A percentile compares a stretch with the other conserved stretches of the same genome.
These are phyloP conservation scores for Rhinoraja longicauda DNA, from an alignment of 2,797 vertebrate genomes.

Conservation along the genomic window DNA sequence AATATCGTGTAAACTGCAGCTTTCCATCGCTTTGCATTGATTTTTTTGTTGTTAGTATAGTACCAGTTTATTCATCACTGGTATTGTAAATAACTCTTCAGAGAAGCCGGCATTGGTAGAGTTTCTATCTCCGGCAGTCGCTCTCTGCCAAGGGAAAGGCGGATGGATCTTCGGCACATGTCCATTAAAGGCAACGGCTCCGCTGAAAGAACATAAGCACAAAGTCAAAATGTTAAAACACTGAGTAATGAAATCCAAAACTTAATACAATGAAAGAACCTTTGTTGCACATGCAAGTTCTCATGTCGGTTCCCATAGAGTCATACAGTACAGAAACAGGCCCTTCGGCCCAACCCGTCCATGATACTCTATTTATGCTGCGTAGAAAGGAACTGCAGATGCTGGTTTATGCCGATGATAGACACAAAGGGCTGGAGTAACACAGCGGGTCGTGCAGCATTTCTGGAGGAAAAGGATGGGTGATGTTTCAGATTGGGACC, in stretches of 20 bases:
- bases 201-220: slow-evolving; percentile 60
- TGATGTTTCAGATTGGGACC: no score
- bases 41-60: slow-evolving; percentile 53
- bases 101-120: slow-evolving; percentile 86
- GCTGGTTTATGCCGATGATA: no score
- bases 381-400: no score
- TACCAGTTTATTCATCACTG: slow-evolving; percentile 63
- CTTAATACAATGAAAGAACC: not conserved
- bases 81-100: slow-evolving; percentile 98
- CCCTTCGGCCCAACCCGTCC: no score
- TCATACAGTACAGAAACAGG: no score
- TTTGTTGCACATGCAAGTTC: not conserved
- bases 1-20: slow-evolving; percentile 61
- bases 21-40: slow-evolving; percentile 57
- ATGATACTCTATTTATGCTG: no score
- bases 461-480: no score
- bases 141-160: slow-evolving; percentile 81
- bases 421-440: no score
- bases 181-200: slow-evolving; percentile 95
- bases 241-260: not conserved
- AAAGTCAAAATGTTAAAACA: slow-evolving; percentile 21
- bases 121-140: slow-evolving; percentile 83
- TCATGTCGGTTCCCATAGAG: no score
- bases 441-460: no score
- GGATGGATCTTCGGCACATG: slow-evolving; percentile 86